Percentiles rank a stretch among this genome's conserved stretches.
phyloP scores from a whole-genome alignment of 2,888 invertebrate genomes.

The Coremacera marginata region DNA sequence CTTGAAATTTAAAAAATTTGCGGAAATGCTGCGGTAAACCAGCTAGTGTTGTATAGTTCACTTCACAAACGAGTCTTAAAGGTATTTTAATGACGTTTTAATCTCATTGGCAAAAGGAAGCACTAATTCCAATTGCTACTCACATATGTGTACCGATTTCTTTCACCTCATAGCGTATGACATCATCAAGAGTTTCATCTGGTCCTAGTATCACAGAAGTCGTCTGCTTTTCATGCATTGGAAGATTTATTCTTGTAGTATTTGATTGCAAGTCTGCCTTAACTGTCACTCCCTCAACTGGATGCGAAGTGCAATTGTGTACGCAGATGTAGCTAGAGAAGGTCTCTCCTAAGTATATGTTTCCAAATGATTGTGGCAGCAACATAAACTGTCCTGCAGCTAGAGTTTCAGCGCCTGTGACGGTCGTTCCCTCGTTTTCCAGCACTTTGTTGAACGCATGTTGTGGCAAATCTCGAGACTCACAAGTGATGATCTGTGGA shows the following conservation, averaged over 20 bases:
- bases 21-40: constrained; percentile 87
- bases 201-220: constrained; percentile 76
- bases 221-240: constrained; percentile 78
- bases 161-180: constrained; percentile 99
- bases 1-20: constrained; percentile 98
- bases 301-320: constrained; percentile 91
- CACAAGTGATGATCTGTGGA: constrained; percentile 85
- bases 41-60: constrained; percentile 85
- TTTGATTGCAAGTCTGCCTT: constrained; percentile 95
- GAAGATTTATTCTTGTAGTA: constrained; percentile 86
- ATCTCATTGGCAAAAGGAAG: not conserved
- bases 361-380: constrained; percentile 96
- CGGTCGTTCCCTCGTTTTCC: constrained; percentile 86
- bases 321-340: constrained; percentile 98
- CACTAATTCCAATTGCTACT: constrained; percentile 54
- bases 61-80: constrained; percentile 91
- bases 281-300: constrained; percentile 71
- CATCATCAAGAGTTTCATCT: constrained; percentile 91
- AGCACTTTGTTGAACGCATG: constrained; percentile 79
- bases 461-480: constrained; percentile 86
- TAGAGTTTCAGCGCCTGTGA: constrained; percentile 81
- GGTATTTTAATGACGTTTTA: too few relatives aligned
- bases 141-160: constrained; percentile 98
- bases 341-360: constrained; percentile 96
- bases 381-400: constrained; percentile 89